phyloP scores from a whole-genome alignment of 1,140 invertebrate species.

The Tachypleus tridentatus region DNA sequence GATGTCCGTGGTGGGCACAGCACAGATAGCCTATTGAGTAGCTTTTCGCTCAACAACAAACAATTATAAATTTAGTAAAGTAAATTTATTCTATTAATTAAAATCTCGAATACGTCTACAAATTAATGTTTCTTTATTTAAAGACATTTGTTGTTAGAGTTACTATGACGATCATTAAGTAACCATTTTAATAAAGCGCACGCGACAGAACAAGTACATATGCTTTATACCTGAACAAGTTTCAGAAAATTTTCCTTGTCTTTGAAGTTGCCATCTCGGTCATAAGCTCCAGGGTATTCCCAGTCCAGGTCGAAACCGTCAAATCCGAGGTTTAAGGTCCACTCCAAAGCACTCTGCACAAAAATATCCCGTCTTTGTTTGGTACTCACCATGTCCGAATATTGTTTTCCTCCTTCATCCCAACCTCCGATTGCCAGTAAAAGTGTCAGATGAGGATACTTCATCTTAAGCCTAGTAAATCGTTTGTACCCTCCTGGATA shows the following conservation, averaged over 20 bases:
- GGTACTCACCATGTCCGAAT: slow-evolving; percentile 59
- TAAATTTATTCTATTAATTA: no score
- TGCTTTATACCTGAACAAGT: slow-evolving; percentile 49
- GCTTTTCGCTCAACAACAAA: no score
- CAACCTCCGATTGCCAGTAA: slow-evolving; percentile 43
- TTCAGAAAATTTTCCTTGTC: slow-evolving; percentile 52
- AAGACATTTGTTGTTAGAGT: background rate
- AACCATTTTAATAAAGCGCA: slow-evolving; percentile 4
- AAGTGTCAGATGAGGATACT: slow-evolving; percentile 60
- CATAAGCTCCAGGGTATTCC: slow-evolving; percentile 47
- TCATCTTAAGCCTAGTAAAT: slow-evolving; percentile 58
- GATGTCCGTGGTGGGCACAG: no score
- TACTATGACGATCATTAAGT: background rate
- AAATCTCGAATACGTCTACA: no score
- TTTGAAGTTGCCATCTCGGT: slow-evolving; percentile 61
- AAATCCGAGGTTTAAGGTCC: slow-evolving; percentile 11
- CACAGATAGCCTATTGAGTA: no score
- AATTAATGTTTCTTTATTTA: no score
- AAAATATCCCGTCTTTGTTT: slow-evolving; percentile 6
- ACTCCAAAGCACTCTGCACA: slow-evolving; percentile 8
- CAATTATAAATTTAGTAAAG: no score
- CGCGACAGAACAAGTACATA: background rate
- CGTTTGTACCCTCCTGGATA: slow-evolving; percentile 54
- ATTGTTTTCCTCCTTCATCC: slow-evolving; percentile 74
- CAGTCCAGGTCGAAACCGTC: slow-evolving; percentile 17